Evolutionary conservation across 2,888 invertebrate species (phyloP), one percentile per base, ranked within the genome.

Genomic region (Pemphredon lugubris): DNA sequence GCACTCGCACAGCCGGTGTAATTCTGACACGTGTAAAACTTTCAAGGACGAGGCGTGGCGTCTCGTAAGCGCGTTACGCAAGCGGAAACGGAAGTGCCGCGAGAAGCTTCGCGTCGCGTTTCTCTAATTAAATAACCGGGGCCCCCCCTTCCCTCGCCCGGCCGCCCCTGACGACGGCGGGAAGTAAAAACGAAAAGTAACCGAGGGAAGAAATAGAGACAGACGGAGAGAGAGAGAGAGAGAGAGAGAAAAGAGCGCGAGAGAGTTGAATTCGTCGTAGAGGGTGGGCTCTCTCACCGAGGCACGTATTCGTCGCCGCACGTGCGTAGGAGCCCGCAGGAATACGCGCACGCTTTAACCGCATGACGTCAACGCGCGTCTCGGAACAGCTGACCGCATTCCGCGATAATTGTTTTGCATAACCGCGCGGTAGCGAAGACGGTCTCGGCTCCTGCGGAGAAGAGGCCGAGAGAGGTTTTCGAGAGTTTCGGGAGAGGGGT

Each of bases 381-480:
- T 86, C 85, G 82, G 84, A 87, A 87, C 89, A 86, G 87, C 85
- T 87, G 88, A 86, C 88, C 89, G 88, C 89, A 89, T 89, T 89
- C 88, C 88, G 75, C 79, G 81, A 86, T 87, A 88, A 87, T 88
- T 87, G 86, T 86, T 88, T 88, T 87, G 87, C 88, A 88, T 88
- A 88, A 87, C 86, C 84, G 87, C 48, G 65, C 39, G 78, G 47
- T 44, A 44, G 47, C 42, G 57, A 37, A 48, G 68, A 51, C 37
- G 50, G 37, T 30, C 51, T 47, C 54, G 14, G 30, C 18, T 54
- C 39, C 54, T 23, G 65, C 54, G 48, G 26, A 51, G 20, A 23
- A 26, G n/a, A n/a, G n/a, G n/a, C n/a, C n/a, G n/a, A n/a, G n/a
- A n/a, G n/a, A n/a, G n/a, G n/a, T n/a, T n/a, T n/a, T n/a, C n/a